Percentiles rank a stretch among this genome's conserved stretches.
These are phyloP conservation scores for Hoplodrina ambigua DNA, from an alignment of 2,888 invertebrate genomes.

Conservation along the genomic window DNA sequence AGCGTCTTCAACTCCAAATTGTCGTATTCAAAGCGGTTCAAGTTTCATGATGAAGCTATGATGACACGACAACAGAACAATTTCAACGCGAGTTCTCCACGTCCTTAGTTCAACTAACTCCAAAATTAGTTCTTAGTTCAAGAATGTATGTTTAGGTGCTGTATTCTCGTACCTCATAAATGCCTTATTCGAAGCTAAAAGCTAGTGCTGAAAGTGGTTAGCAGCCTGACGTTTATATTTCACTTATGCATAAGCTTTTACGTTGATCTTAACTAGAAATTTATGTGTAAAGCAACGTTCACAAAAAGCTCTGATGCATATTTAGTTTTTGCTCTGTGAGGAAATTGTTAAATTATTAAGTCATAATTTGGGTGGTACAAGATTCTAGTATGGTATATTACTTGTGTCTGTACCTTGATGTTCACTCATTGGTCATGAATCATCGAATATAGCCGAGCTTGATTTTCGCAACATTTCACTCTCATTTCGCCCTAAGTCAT, in stretches of 20 bases:
- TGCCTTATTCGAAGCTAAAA: slow-evolving; percentile 50
- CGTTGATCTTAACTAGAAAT: slow-evolving; percentile 28
- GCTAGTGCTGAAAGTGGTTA: slow-evolving; percentile 36
- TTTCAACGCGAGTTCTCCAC: slow-evolving; percentile 33
- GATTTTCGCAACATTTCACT: no score
- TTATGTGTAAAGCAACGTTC: slow-evolving; percentile 18
- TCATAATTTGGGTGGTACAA: slow-evolving; percentile 33
- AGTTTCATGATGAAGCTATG: slow-evolving; percentile 51
- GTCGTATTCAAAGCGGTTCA: slow-evolving; percentile 73
- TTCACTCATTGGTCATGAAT: no score
- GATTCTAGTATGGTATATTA: slow-evolving; percentile 37
- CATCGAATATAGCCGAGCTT: no score
- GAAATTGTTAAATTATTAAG: slow-evolving; percentile 28
- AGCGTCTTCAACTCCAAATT: slow-evolving; percentile 74
- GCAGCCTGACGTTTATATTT: slow-evolving; percentile 10
- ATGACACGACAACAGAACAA: slow-evolving; percentile 17
- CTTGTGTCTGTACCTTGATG: no score
- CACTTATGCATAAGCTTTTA: slow-evolving; percentile 22
- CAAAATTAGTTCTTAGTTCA: slow-evolving; percentile 71
- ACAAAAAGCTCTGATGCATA: slow-evolving; percentile 33
- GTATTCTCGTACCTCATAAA: slow-evolving; percentile 61
- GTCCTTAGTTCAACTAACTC: slow-evolving; percentile 8
- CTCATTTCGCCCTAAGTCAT: no score
- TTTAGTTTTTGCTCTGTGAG: slow-evolving; percentile 24
- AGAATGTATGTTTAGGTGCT: slow-evolving; percentile 60